Base-by-base conservation (phyloP, 2,888 invertebrate genomes). In the Polydrusus cervinus region DNA sequence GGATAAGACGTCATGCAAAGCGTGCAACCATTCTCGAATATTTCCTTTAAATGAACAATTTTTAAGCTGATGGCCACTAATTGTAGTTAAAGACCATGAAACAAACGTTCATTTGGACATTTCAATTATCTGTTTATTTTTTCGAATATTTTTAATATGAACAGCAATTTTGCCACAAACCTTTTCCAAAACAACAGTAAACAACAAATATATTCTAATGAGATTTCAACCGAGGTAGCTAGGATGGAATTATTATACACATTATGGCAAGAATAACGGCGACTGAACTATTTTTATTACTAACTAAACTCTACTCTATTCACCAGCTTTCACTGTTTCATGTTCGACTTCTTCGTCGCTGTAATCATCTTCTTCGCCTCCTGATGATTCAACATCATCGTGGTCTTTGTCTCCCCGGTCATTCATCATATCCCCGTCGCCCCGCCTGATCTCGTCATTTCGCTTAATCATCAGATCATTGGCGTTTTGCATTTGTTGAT, bases 221-320 rank as follows among this genome's bases (percentile, higher is more conserved):
- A 81, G 79, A 82, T 82, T 78, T 78, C 80, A 82, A 90, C 89
- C 91, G 92, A 91, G 91, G 92, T 92, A 91, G 91, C 90, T 71
- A 91, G 92, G 91, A 91, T 91, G 91, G 92, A 92, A 91, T 91
- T 75, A 90, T 83, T 75, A 90, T 83, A 83, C 79, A 79, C 80
- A 81, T 51, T 75, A 76, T 78, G 76, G 75, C 76, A 76, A 76
- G 76, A 76, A 45, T 49, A 49, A 62, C 71, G 75, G 75, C 74
- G 49, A 49, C 64, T 72, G 67, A 61, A 60, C 43, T 61, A 34
- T 53, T 40, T 38, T 60, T 38, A 60, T 7, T 7, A 13, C 16
- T 69, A 47, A 45, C 71, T 45, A 43, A 43, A 30, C 57, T 45
- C 40, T 45, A 34, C 38, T 64, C 68, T 76, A 78, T 65, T 78